These are phyloP conservation scores for Gandaritis pyraliata DNA, from an alignment of 2,888 invertebrate species.

Conservation along the genomic window DNA sequence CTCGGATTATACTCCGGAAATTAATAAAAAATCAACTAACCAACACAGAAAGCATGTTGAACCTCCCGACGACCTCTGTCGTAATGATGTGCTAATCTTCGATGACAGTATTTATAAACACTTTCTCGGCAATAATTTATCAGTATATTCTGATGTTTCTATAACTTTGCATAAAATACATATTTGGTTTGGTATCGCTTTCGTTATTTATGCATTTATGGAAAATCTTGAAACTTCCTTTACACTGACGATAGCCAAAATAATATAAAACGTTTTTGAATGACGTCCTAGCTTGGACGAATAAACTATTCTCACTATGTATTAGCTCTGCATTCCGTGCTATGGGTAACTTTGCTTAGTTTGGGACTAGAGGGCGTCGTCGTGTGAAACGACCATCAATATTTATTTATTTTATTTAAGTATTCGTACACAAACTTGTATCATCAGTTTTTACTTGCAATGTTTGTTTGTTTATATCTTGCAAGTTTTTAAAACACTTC, in stretches of 20 bases:
- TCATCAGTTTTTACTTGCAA: too few relatives aligned
- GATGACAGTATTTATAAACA: slow-evolving; percentile 64
- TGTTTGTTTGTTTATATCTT: too few relatives aligned
- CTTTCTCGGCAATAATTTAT: slow-evolving; percentile 59
- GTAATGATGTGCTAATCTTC: slow-evolving; percentile 50
- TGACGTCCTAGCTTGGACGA: too few relatives aligned
- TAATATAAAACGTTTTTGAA: background rate
- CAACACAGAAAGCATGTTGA: slow-evolving; percentile 52
- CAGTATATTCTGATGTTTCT: slow-evolving; percentile 49
- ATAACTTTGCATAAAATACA: slow-evolving; percentile 63
- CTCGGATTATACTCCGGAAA: background rate
- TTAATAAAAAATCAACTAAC: slow-evolving; percentile 52
- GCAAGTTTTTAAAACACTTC: too few relatives aligned
- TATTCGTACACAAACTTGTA: too few relatives aligned
- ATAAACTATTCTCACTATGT: too few relatives aligned
- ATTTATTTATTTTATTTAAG: too few relatives aligned
- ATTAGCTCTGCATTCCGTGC: too few relatives aligned
- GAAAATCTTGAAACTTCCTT: background rate
- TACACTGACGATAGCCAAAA: background rate
- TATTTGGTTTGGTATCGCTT: slow-evolving; percentile 51
- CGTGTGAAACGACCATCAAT: too few relatives aligned
- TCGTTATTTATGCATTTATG: slow-evolving; percentile 38
- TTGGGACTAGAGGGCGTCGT: too few relatives aligned
- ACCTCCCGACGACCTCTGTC: slow-evolving; percentile 43
- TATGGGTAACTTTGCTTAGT: too few relatives aligned